Conservation (phyloP, 92 coral and sea anemone genomes). For the Micromussa lordhowensis region DNA sequence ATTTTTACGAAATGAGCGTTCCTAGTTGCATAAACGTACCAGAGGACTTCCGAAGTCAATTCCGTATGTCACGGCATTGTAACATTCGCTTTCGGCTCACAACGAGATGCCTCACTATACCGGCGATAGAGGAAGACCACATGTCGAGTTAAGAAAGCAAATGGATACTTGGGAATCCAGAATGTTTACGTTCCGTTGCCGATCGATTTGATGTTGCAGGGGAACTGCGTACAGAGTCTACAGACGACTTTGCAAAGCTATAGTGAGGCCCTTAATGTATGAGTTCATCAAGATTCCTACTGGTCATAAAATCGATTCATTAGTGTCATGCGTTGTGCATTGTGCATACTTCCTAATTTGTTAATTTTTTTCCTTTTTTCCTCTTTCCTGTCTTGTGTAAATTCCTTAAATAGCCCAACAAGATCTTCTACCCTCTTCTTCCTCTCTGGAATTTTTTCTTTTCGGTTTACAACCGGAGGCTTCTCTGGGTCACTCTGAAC, state of each 20-base stretch:
- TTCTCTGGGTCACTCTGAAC: too few species aligned
- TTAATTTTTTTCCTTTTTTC: constrained; percentile 49
- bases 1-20: constrained; percentile 18
- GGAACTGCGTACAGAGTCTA: constrained; percentile 38
- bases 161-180: constrained; percentile 61
- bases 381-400: too few species aligned
- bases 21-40: constrained; percentile 15
- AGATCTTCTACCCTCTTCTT: constrained; percentile 44
- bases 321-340: too few species aligned
- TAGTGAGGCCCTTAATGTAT: constrained; percentile 17
- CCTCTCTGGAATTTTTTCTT: constrained; percentile 19
- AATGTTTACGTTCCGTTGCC: constrained; percentile 44
- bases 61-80: constrained; percentile 20
- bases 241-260: constrained; percentile 44
- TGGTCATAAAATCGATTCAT: too few species aligned
- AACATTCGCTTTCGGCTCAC: constrained; percentile 12
- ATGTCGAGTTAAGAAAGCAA: constrained; percentile 40
- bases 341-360: too few species aligned
- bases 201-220: constrained; percentile 56
- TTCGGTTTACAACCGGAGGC: too few species aligned
- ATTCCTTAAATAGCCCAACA: too few species aligned
- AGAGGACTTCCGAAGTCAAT: constrained; percentile 23
- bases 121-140: constrained; percentile 37
- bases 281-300: constrained; percentile 55
- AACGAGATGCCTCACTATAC: not conserved